Conservation (phyloP, 2,113 vertebrate genomes). For the Oreotrochilus melanogaster region DNA sequence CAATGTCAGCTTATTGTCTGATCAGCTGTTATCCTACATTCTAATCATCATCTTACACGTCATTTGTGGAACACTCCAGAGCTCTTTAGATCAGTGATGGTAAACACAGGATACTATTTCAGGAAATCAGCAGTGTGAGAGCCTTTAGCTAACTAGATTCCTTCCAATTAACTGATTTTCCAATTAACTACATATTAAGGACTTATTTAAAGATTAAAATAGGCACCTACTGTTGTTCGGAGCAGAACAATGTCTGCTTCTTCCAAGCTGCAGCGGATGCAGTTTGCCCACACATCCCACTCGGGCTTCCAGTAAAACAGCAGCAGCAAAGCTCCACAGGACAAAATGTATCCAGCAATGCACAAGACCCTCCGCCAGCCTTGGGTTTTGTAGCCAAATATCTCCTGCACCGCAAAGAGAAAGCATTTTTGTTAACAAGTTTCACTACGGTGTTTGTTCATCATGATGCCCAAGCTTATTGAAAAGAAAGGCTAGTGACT, state of each 20-base stretch:
- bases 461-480: too few relatives aligned
- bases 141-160: not conserved
- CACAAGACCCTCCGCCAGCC: slow-evolving; percentile 65
- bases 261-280: slow-evolving; percentile 72
- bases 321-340: slow-evolving; percentile 78
- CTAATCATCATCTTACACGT: not conserved
- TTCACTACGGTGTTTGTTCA: too few relatives aligned
- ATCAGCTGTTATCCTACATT: not conserved
- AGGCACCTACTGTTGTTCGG: slow-evolving; percentile 79
- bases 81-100: not conserved
- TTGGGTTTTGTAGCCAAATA: slow-evolving; percentile 80
- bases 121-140: not conserved
- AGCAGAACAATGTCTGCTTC: slow-evolving; percentile 78
- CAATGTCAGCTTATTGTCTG: not conserved
- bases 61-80: not conserved
- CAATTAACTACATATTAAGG: not conserved
- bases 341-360: slow-evolving; percentile 76
- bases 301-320: slow-evolving; percentile 82
- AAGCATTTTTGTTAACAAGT: not conserved
- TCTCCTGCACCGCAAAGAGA: slow-evolving; percentile 72
- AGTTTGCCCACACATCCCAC: slow-evolving; percentile 80
- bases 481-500: too few relatives aligned
- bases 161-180: not conserved
- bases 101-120: not conserved
- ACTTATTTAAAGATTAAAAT: not conserved